These are phyloP conservation scores for Diaprepes abbreviatus DNA, from an alignment of 2,888 invertebrate genomes.

Conservation along the genomic window DNA sequence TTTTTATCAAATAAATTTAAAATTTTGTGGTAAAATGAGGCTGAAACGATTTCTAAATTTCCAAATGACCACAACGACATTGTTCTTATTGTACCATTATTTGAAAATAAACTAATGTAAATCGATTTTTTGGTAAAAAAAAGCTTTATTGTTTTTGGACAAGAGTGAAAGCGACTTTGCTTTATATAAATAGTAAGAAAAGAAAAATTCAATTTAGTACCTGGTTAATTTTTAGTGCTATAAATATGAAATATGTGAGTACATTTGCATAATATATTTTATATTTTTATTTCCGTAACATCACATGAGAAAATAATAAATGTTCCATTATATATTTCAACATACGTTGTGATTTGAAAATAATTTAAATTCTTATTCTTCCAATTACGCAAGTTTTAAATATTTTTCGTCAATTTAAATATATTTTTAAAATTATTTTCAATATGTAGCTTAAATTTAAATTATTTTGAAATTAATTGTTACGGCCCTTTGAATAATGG, in stretches of 20 bases:
- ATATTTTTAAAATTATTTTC: too few species aligned
- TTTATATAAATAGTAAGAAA: constrained; percentile 32
- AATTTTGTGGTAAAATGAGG: background rate
- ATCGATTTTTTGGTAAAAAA: constrained; percentile 28
- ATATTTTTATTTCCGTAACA: too few species aligned
- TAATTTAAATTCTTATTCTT: too few species aligned
- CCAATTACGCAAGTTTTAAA: too few species aligned
- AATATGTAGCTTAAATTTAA: too few species aligned
- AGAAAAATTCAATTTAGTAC: constrained; percentile 17
- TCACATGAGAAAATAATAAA: too few species aligned
- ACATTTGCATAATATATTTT: too few species aligned
- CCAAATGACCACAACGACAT: constrained; percentile 13
- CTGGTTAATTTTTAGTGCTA: constrained; percentile 6
- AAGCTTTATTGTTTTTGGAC: background rate
- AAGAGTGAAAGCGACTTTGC: constrained; percentile 32
- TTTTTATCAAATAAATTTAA: background rate
- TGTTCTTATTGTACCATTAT: background rate
- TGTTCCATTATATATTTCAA: too few species aligned
- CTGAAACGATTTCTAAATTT: constrained; percentile 16
- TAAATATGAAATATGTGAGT: constrained; percentile 52
- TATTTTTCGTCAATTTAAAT: too few species aligned
- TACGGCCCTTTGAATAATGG: too few species aligned
- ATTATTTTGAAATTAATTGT: too few species aligned
- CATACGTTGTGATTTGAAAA: too few species aligned
- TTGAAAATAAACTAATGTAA: constrained; percentile 7